These are phyloP conservation scores for Shargacucullia verbasci DNA, from an alignment of 2,888 invertebrate genomes.

Conservation along the genomic window DNA sequence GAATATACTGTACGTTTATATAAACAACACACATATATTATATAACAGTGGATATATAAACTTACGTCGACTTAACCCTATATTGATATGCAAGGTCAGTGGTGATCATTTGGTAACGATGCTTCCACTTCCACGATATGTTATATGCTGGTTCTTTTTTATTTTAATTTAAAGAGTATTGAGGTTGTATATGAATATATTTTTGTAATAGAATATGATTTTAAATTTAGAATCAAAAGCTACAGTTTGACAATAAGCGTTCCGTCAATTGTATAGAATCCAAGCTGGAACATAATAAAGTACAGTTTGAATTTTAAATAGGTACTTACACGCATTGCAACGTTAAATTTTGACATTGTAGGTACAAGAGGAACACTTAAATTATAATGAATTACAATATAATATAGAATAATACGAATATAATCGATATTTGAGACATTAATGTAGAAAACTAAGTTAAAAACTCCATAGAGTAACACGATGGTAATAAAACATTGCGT, in stretches of 20 bases:
- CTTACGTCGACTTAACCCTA: conserved; percentile 69
- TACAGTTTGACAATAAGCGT: conserved; percentile 9
- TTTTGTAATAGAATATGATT: conserved; percentile 2
- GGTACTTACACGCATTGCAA: neutral
- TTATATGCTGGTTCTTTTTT: conserved; percentile 74
- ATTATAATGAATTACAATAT: conserved; percentile 11
- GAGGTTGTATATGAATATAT: conserved; percentile 28
- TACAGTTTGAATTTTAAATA: neutral
- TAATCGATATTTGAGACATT: conserved; percentile 19
- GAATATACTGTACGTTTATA: conserved; percentile 58
- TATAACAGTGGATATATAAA: conserved; percentile 64
- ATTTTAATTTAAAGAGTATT: conserved; percentile 36
- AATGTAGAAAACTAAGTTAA: neutral
- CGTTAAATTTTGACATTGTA: conserved; percentile 6
- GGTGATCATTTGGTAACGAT: conserved; percentile 52
- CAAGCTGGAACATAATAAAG: conserved; percentile 1
- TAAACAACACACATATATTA: conserved; percentile 59
- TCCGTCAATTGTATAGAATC: neutral
- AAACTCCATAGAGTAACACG: too few relatives aligned
- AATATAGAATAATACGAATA: conserved; percentile 11
- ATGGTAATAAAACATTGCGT: neutral
- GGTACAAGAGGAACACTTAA: conserved; percentile 18
- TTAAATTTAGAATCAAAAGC: conserved; percentile 10
- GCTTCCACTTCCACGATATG: conserved; percentile 74
- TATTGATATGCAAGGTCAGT: conserved; percentile 79